Conservation (phyloP, 2,797 vertebrate species). For the Aulostomus chinensis region DNA sequence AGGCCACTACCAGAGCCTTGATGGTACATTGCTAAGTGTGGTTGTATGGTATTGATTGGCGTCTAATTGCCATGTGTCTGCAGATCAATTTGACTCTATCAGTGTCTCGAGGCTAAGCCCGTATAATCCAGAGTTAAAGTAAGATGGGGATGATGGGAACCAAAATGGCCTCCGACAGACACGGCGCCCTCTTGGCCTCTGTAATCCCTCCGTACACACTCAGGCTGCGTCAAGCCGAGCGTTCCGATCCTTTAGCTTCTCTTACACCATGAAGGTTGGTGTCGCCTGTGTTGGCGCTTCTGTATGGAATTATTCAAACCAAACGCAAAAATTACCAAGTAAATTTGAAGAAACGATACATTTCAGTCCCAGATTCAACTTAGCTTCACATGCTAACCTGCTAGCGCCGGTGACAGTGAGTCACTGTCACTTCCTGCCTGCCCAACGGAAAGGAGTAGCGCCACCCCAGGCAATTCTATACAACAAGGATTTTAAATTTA, state of each 20-base stretch:
- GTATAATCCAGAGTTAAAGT: constrained; percentile 58
- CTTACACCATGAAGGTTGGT: background rate
- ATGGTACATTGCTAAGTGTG: constrained; percentile 40
- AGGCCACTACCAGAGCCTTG: constrained; percentile 22
- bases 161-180: constrained; percentile 35
- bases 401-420: no score
- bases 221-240: constrained; percentile 13
- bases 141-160: constrained; percentile 34
- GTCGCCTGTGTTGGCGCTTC: no score
- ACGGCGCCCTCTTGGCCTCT: constrained; percentile 9
- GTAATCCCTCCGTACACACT: constrained; percentile 47
- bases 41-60: constrained; percentile 52
- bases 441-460: no score
- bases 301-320: no score
- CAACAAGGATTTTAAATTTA: no score
- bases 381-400: no score
- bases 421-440: no score
- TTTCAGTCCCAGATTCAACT: no score
- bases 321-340: no score
- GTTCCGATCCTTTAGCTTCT: constrained; percentile 5
- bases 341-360: no score
- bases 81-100: constrained; percentile 36
- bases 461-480: no score
- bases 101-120: constrained; percentile 46
- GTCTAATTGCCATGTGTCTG: constrained; percentile 53